These are phyloP conservation scores for Lipophrys pholis DNA, from an alignment of 2,113 vertebrate genomes.

Conservation along the genomic window DNA sequence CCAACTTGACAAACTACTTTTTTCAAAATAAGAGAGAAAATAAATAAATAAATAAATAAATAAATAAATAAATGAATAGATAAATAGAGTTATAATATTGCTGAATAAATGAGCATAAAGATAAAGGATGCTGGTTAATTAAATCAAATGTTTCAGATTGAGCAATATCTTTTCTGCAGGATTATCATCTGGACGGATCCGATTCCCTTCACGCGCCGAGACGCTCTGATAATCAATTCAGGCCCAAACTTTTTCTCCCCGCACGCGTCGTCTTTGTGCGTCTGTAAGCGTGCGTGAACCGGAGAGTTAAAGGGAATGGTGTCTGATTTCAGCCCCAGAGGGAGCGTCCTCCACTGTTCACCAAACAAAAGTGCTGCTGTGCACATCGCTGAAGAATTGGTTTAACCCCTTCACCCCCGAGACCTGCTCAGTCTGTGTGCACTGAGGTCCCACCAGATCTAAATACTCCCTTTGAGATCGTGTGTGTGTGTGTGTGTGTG, in stretches of 20 bases:
- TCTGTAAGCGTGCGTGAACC: constrained; percentile 23
- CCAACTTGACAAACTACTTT: no score
- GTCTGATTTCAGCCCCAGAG: constrained; percentile 57
- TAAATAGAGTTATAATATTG: no score
- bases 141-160: no score
- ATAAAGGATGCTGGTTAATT: no score
- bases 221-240: no score
- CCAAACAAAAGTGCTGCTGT: constrained; percentile 66
- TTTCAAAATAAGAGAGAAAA: no score
- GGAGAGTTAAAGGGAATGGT: constrained; percentile 37
- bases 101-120: no score
- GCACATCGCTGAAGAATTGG: constrained; percentile 61
- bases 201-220: no score
- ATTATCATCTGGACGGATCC: no score
- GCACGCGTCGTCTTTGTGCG: constrained; percentile 26
- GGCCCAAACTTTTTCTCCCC: neutral
- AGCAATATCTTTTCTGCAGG: no score
- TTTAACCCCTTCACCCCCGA: constrained; percentile 70
- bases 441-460: constrained; percentile 69
- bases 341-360: constrained; percentile 64
- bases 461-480: constrained; percentile 66
- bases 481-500: constrained; percentile 50
- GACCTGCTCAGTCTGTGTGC: constrained; percentile 60
- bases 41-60: no score
- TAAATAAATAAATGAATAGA: no score